phyloP scores from a whole-genome alignment of 2,888 invertebrate genomes.

The Trachelus iudaicus region DNA sequence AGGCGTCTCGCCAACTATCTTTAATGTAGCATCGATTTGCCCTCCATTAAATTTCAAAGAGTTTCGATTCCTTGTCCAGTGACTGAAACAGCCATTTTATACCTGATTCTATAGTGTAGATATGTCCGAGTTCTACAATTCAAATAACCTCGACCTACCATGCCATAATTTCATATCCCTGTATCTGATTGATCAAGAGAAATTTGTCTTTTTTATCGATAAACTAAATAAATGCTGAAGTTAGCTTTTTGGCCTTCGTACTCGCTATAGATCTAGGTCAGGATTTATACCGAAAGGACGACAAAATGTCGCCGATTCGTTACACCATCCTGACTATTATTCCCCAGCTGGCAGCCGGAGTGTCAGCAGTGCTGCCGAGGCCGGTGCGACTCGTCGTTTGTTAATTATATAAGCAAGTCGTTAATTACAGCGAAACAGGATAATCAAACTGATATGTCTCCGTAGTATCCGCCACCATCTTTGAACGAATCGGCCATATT shows the following conservation, averaged over 20 bases:
- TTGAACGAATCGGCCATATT: neutral
- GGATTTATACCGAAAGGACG: neutral
- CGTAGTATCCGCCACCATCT: neutral
- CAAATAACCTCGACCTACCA: neutral
- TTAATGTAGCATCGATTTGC: neutral
- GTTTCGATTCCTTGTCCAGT: neutral
- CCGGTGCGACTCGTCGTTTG: neutral
- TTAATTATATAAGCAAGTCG: neutral
- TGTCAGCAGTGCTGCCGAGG: neutral
- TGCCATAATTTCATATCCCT: neutral
- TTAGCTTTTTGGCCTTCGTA: neutral
- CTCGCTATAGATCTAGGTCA: neutral
- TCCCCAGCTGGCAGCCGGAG: neutral
- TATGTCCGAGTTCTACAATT: neutral
- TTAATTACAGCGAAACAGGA: neutral
- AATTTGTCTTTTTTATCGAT: neutral
- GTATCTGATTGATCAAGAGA: neutral
- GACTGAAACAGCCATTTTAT: neutral
- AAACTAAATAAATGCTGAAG: neutral
- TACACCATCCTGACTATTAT: neutral
- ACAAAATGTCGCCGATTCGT: neutral
- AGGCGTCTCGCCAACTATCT: neutral
- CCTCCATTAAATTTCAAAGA: neutral
- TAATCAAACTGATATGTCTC: neutral
- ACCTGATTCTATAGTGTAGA: neutral